phyloP scores from a whole-genome alignment of 2,113 vertebrate species.

The Gymnogyps californianus region DNA sequence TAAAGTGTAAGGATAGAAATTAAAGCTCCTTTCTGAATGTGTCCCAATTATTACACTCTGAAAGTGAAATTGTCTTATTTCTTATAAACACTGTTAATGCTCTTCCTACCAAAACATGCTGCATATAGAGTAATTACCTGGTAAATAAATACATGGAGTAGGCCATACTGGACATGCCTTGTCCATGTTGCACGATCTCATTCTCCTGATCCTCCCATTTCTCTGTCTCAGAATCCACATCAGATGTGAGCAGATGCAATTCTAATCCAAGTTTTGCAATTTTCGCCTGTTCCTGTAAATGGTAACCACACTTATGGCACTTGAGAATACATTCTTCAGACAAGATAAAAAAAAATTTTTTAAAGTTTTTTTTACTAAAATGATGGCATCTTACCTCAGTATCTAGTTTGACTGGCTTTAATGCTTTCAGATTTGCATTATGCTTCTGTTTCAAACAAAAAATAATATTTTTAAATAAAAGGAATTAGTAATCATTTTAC shows the following conservation, averaged over 20 bases:
- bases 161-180: slow-evolving; percentile 91
- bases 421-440: slow-evolving; percentile 85
- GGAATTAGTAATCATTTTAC: neutral
- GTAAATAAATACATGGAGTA: slow-evolving; percentile 96
- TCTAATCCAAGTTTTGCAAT: slow-evolving; percentile 92
- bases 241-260: slow-evolving; percentile 88
- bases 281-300: slow-evolving; percentile 86
- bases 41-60: neutral
- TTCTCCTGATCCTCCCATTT: slow-evolving; percentile 96
- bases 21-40: neutral
- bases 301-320: neutral
- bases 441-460: slow-evolving; percentile 85
- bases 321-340: neutral
- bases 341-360: neutral
- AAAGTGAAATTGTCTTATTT: neutral
- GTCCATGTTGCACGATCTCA: slow-evolving; percentile 82
- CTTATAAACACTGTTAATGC: neutral
- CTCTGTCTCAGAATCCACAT: slow-evolving; percentile 88
- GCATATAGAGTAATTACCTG: slow-evolving; percentile 76
- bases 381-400: slow-evolving; percentile 83
- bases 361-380: neutral
- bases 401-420: slow-evolving; percentile 90
- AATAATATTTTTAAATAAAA: neutral
- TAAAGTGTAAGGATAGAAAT: neutral
- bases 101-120: neutral